phyloP scores from a whole-genome alignment of 1,140 invertebrate species.

The Drosophila yakuba region DNA sequence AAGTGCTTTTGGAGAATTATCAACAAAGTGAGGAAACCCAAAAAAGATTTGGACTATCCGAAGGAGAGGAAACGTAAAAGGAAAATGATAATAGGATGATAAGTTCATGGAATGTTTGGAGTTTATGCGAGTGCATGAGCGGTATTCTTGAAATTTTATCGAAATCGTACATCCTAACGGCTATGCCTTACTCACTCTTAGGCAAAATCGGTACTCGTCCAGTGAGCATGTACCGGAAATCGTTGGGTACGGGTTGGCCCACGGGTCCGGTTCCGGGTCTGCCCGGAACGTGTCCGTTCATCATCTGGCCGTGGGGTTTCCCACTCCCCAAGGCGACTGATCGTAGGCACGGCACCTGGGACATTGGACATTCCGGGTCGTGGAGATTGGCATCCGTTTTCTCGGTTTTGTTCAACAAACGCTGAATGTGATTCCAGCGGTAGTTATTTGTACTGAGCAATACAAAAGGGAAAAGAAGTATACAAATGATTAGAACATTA shows the following conservation, averaged over 20 bases:
- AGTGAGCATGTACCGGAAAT: slow-evolving; percentile 81
- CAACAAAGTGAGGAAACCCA: too few species aligned
- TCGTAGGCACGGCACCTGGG: slow-evolving; percentile 81
- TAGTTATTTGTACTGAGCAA: slow-evolving; percentile 88
- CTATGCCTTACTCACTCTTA: slow-evolving; percentile 14
- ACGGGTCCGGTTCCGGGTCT: slow-evolving; percentile 61
- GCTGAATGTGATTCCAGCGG: slow-evolving; percentile 87
- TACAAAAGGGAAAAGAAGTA: not conserved
- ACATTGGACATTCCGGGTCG: slow-evolving; percentile 79
- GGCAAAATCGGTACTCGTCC: slow-evolving; percentile 26
- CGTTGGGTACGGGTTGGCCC: slow-evolving; percentile 42
- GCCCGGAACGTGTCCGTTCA: slow-evolving; percentile 68
- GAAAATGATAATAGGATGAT: too few species aligned
- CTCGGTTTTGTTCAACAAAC: slow-evolving; percentile 74
- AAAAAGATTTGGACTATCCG: too few species aligned
- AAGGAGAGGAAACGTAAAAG: too few species aligned
- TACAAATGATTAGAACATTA: not conserved
- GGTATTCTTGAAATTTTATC: slow-evolving; percentile 4
- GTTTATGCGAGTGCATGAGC: too few species aligned
- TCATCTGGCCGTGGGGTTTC: slow-evolving; percentile 46
- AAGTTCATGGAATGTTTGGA: too few species aligned
- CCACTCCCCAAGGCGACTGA: slow-evolving; percentile 62
- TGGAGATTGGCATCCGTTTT: slow-evolving; percentile 79
- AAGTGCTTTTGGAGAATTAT: too few species aligned
- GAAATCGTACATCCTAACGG: slow-evolving; percentile 6